phyloP scores from a whole-genome alignment of 2,888 invertebrate species.

The Pristionchus maxplancki region DNA sequence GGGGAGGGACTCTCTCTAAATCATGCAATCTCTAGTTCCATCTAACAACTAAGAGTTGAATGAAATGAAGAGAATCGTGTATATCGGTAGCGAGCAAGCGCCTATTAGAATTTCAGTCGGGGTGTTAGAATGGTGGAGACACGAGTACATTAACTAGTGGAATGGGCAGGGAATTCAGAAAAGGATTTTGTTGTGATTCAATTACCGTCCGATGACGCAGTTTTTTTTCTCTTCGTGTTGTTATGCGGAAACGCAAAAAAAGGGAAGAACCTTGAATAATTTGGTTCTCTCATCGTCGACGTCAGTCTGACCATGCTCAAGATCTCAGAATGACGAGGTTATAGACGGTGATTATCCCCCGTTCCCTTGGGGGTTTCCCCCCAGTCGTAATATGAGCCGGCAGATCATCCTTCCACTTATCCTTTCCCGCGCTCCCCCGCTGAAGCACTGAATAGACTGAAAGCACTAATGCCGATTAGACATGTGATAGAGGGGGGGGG shows the following conservation, averaged over 20 bases:
- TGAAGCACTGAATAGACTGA: neutral
- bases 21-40: neutral
- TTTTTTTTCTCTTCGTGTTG: neutral
- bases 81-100: neutral
- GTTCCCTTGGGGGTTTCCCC: neutral
- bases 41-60: neutral
- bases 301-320: neutral
- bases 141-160: neutral
- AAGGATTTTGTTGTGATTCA: slow-evolving; percentile 21
- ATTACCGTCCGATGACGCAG: neutral
- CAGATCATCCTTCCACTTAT: neutral
- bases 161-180: neutral
- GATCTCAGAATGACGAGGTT: neutral
- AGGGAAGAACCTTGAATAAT: neutral
- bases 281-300: neutral
- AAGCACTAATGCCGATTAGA: neutral
- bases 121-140: neutral
- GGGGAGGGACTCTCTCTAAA: neutral
- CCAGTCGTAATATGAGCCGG: neutral
- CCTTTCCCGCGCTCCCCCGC: neutral
- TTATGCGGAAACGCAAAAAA: neutral
- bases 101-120: neutral
- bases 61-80: neutral
- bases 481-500: neutral
- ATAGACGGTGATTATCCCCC: neutral